Percentiles rank a stretch among this genome's conserved stretches.
phyloP scores from a whole-genome alignment of 2,113 vertebrate genomes.

The Tyrannus savana region DNA sequence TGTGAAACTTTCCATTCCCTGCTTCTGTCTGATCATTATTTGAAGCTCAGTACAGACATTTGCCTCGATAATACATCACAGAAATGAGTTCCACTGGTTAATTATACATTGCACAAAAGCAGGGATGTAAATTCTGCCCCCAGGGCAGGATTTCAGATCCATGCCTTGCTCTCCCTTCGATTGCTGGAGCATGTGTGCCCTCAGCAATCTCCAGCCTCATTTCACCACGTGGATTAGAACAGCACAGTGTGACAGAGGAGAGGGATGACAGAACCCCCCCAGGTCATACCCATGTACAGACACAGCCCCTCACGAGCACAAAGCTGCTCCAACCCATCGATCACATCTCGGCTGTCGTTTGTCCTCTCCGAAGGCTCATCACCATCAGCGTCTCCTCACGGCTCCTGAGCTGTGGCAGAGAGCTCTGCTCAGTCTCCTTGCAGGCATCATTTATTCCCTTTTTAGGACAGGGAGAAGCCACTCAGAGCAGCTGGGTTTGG shows the following conservation, averaged over 20 bases:
- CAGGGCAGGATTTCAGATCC: constrained; percentile 1
- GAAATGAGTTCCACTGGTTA: constrained; percentile 3
- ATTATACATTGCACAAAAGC: constrained; percentile 1
- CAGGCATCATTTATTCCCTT: not conserved
- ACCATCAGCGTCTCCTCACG: not conserved
- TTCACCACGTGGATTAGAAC: not conserved
- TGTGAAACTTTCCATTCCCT: not conserved
- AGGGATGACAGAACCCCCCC: not conserved
- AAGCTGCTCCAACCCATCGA: not conserved
- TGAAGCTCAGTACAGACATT: not conserved
- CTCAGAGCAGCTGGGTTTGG: not conserved
- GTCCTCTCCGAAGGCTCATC: not conserved
- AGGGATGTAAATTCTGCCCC: not conserved
- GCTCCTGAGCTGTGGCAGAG: not conserved
- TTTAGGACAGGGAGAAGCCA: not conserved
- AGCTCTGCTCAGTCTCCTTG: not conserved
- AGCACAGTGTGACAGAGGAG: not conserved
- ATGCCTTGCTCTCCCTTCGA: not conserved
- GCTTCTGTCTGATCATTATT: not conserved
- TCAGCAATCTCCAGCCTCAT: not conserved
- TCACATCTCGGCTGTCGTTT: not conserved
- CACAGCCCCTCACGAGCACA: not conserved
- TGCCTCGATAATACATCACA: not conserved
- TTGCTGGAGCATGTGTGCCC: not conserved
- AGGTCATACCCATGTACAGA: not conserved